Evolutionary conservation across 2,888 invertebrate species (phyloP), one percentile per base, ranked within the genome.

Genomic region (Hirtodrosophila cameraria): DNA sequence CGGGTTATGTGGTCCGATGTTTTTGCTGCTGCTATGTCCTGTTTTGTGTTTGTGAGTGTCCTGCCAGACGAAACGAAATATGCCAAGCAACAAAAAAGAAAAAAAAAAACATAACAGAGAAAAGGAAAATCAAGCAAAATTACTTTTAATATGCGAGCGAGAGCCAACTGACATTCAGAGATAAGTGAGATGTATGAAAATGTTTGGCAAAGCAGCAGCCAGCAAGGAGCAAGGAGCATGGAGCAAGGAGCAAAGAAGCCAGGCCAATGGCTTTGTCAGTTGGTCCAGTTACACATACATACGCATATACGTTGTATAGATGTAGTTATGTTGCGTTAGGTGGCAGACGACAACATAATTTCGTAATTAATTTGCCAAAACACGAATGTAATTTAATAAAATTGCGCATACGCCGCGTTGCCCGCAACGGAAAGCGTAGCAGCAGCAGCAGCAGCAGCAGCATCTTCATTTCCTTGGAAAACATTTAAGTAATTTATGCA

Each of bases 281-380:
- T 45, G n/a, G n/a, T n/a, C n/a, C n/a, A 18, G 35, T 23, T 30
- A 16, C 18, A 8, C 41, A 3, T 30, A 45, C 18, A 13, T 36
- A 57, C 39, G 66, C 43, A 55, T 31, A 64, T 59, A 49, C 54
- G 52, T 53, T 53, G 57, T 66, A 42, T 35, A 18, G 54, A 30
- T 27, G 54, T 61, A 43, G 63, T 46, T 61, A 49, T 66, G 53
- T 74, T 66, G 74, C 58, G 73, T 74, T 68, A 39, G 75, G 63
- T 63, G 72, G 25, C 62, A 83, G 83, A 79, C 79, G 84, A 84
- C 81, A 82, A 85, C 83, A 86, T 86, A 86, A 86, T 88, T 86
- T 85, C 72, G 85, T 88, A 88, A 88, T 86, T 86, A 86, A 88
- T 86, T 86, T 86, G 87, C 88, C 78, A 76, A 86, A 85, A 87